Base-by-base conservation (phyloP, 2,113 vertebrate genomes). In the Lagopus leucura region DNA sequence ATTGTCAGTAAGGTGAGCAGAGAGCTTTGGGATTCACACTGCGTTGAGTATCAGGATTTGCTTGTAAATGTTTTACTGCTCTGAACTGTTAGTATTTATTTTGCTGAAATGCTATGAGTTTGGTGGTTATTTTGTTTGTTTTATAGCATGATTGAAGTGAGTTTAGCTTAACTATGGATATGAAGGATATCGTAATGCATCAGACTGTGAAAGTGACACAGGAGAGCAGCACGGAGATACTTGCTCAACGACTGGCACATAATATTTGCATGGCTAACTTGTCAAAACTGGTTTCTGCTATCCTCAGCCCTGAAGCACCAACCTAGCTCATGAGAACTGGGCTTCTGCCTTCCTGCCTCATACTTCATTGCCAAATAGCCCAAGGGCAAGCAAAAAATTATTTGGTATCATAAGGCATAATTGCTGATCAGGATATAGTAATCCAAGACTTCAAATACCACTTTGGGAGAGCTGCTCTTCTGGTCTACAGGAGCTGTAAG, bases 201-300 rank as follows among this genome's bases (percentile, higher is more conserved):
- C 86, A 95, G 76, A 77, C 47, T 77, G 50, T 70, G 88, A 69
- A 70, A 76, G 58, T 86, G 86, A 93, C 30, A 16, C 65, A 61
- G 77, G 36, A 85, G 65, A 96, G 78, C 74, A 92, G 70, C 50
- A 30, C 34, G 71, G 86, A 80, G 78, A 93, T 83, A 74, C 88
- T 95, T 89, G 82, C 84, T 94, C 90, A 65, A 64, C 1, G 82
- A 92, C 91, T 92, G 69, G 82, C 5, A 0, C 34, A 12, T 93
- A 90, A 75, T 93, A 88, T 78, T 95, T 97, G 94, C 94, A 87
- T 96, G 96, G 86, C 72, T 95, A 94, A 94, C 94, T 91, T 93
- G 95, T 96, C 97, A 96, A 69, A 95, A 82, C 69, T 48, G 27
- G 38, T 96, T 94, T 92, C 89, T 82, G 74, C 83, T 93, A 42